Evolutionary conservation across 35 echinoderm and acorn worm species (phyloP).

Genomic region (Ophioderma brevispina): DNA sequence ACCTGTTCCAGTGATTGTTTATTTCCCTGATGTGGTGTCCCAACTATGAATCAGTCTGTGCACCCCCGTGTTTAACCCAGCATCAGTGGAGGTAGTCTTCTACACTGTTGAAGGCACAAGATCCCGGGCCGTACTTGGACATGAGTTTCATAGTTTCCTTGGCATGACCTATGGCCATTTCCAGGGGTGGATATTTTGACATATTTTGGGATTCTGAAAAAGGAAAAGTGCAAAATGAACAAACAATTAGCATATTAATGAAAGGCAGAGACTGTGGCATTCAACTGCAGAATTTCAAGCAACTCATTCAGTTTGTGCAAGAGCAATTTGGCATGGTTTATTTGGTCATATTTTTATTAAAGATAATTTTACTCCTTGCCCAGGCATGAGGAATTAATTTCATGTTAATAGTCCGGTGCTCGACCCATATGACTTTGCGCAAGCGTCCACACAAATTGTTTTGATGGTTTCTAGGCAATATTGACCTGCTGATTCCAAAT

Average conservation of each 20-base stretch:
- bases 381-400: too few species aligned
- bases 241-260: not conserved
- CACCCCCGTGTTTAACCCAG: not conserved
- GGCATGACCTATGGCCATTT: conserved; percentile 87
- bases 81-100: conserved; percentile 81
- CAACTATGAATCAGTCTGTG: not conserved
- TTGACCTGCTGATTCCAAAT: too few species aligned
- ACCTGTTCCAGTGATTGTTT: not conserved
- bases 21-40: not conserved
- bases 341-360: too few species aligned
- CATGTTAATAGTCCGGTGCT: too few species aligned
- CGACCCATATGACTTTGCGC: too few species aligned
- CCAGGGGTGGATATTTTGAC: conserved; percentile 89
- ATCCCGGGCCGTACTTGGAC: conserved; percentile 95
- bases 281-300: too few species aligned
- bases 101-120: conserved; percentile 94
- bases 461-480: too few species aligned
- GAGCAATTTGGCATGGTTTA: too few species aligned
- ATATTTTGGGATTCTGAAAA: conserved; percentile 88
- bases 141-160: conserved; percentile 92
- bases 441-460: too few species aligned
- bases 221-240: not conserved
- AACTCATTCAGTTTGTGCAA: too few species aligned
- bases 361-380: too few species aligned
- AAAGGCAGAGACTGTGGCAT: too few species aligned